Percentiles rank a stretch among this genome's conserved stretches.
phyloP scores from a whole-genome alignment of 2,113 vertebrate genomes.

The Muntiacus muntjak region DNA sequence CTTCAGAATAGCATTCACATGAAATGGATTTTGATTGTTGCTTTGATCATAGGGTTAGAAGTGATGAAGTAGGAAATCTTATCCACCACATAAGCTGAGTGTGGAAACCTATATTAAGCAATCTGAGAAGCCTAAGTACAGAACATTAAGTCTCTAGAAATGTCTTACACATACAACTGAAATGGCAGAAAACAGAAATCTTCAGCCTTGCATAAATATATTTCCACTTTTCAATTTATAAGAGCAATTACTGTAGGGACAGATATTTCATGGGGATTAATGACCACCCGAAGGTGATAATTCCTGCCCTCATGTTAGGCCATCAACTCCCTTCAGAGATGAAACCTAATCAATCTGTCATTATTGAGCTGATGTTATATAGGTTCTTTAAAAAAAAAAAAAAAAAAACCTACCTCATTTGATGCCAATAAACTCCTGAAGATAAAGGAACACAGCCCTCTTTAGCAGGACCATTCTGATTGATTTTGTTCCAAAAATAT shows the following conservation, averaged over 20 bases:
- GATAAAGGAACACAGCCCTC: not conserved
- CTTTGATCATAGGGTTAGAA: conserved; percentile 23
- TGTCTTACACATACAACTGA: not conserved
- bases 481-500: not conserved
- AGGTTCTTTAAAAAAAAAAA: not conserved
- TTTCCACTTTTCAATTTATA: conserved; percentile 61
- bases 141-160: conserved; percentile 45
- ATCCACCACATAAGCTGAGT: not conserved
- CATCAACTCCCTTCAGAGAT: conserved; percentile 43
- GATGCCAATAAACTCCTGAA: conserved; percentile 9
- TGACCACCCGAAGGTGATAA: conserved; percentile 49
- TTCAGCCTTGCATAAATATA: conserved; percentile 43
- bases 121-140: not conserved
- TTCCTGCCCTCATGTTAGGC: conserved; percentile 15
- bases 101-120: conserved; percentile 41
- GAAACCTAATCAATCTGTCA: conserved; percentile 48
- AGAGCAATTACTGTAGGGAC: conserved; percentile 36
- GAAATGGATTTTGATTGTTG: conserved; percentile 40
- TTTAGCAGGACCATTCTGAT: not conserved
- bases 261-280: conserved; percentile 49
- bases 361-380: conserved; percentile 26
- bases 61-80: conserved; percentile 38
- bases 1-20: conserved; percentile 30
- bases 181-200: conserved; percentile 56
- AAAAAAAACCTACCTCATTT: not conserved